These are phyloP conservation scores for Epinotia ramella DNA, from an alignment of 2,888 invertebrate genomes.

Conservation along the genomic window DNA sequence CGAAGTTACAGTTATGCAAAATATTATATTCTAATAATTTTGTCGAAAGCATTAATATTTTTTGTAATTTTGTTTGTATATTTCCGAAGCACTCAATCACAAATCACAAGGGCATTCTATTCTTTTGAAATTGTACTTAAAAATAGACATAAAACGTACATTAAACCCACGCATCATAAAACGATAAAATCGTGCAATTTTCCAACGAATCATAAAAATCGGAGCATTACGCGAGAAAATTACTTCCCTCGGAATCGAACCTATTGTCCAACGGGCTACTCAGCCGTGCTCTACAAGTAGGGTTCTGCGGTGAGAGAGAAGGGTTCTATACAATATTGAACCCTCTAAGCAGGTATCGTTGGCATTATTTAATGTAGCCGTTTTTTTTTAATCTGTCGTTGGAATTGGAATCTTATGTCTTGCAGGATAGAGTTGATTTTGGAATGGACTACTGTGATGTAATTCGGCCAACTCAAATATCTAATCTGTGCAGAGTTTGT, in stretches of 20 bases:
- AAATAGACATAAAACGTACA: not conserved
- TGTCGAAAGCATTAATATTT: not conserved
- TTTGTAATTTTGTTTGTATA: not conserved
- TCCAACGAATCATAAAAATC: conserved; percentile 59
- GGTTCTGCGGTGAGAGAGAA: not conserved
- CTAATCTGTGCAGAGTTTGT: no score
- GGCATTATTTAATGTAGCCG: no score
- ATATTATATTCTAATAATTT: not conserved
- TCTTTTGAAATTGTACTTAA: not conserved
- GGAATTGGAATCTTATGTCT: no score
- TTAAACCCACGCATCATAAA: conserved; percentile 43
- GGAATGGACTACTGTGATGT: no score
- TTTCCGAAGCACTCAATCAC: no score
- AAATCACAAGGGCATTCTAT: no score
- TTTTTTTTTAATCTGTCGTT: no score
- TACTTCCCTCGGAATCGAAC: conserved; percentile 72
- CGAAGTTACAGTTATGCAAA: not conserved
- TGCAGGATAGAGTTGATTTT: no score
- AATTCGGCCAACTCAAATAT: no score
- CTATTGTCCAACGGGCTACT: conserved; percentile 67
- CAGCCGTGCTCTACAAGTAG: conserved; percentile 53
- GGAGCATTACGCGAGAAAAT: conserved; percentile 63
- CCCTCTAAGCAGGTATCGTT: not conserved
- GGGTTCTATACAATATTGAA: not conserved
- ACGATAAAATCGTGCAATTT: conserved; percentile 49